Conservation (phyloP, 1,140 invertebrate species). For the Homalodisca vitripennis region DNA sequence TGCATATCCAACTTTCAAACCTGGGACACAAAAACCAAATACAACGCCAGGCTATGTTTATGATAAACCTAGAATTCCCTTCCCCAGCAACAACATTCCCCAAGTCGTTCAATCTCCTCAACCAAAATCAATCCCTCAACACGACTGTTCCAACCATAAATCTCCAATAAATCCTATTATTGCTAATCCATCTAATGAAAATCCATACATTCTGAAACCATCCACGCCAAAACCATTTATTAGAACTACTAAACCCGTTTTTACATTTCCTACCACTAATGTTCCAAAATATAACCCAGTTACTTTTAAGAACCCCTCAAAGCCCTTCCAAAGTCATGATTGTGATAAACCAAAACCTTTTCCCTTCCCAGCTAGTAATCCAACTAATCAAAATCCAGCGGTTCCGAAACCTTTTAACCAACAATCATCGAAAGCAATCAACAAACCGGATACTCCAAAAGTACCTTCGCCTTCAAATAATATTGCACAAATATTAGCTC, state of each 20-base stretch:
- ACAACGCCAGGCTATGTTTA: not conserved
- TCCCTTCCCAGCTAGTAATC: not conserved
- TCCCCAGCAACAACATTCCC: conserved; percentile 2
- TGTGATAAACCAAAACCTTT: not conserved
- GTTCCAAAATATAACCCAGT: too few species aligned
- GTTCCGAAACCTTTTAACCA: not conserved
- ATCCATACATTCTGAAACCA: not conserved
- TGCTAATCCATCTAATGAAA: conserved; percentile 6
- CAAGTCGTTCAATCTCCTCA: not conserved
- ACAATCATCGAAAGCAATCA: not conserved
- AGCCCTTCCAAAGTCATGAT: not conserved
- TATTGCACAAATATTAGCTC: not conserved
- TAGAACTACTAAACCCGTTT: not conserved
- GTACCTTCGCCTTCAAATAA: conserved; percentile 9
- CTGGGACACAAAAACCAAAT: not conserved
- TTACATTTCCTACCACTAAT: not conserved
- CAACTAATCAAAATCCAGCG: not conserved
- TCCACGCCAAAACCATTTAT: not conserved
- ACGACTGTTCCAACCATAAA: not conserved
- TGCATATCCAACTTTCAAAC: not conserved
- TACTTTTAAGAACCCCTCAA: too few species aligned
- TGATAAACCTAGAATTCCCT: conserved; percentile 11
- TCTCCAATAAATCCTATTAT: not conserved
- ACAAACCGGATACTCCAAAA: not conserved
- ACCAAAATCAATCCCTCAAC: not conserved